Conservation (phyloP, 2,888 invertebrate genomes). For the Disparrhopalites patrizii region DNA sequence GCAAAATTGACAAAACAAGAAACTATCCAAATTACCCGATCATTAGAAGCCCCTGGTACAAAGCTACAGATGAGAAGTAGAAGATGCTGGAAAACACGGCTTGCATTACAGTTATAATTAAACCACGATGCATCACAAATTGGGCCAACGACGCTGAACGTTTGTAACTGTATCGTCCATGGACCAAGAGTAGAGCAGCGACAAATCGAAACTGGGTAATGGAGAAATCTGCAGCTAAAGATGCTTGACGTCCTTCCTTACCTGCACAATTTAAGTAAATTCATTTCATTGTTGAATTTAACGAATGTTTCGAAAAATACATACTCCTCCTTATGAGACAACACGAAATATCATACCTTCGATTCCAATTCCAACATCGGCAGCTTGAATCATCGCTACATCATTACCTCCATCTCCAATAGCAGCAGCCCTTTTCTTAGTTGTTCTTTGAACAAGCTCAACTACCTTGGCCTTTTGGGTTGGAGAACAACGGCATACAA, state of each 20-base stretch:
- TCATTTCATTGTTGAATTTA: too few relatives aligned
- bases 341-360: slow-evolving; percentile 59
- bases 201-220: slow-evolving; percentile 83
- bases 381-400: slow-evolving; percentile 60
- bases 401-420: slow-evolving; percentile 68
- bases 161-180: slow-evolving; percentile 88
- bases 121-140: slow-evolving; percentile 96
- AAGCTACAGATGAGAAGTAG: slow-evolving; percentile 94
- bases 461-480: slow-evolving; percentile 69
- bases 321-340: neutral
- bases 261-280: slow-evolving; percentile 29
- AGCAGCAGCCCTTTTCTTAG: slow-evolving; percentile 59
- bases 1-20: neutral
- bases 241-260: slow-evolving; percentile 81
- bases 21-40: slow-evolving; percentile 64
- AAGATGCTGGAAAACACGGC: slow-evolving; percentile 99
- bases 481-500: slow-evolving; percentile 70
- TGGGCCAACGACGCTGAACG: slow-evolving; percentile 95
- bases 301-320: too few relatives aligned
- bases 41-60: slow-evolving; percentile 99
- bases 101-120: slow-evolving; percentile 97
- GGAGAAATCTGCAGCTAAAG: slow-evolving; percentile 96
- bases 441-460: slow-evolving; percentile 62
- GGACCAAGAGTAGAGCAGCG: slow-evolving; percentile 78
- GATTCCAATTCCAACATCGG: slow-evolving; percentile 68